Conservation (phyloP, 2,113 vertebrate genomes). For the Scartelaos histophorus region DNA sequence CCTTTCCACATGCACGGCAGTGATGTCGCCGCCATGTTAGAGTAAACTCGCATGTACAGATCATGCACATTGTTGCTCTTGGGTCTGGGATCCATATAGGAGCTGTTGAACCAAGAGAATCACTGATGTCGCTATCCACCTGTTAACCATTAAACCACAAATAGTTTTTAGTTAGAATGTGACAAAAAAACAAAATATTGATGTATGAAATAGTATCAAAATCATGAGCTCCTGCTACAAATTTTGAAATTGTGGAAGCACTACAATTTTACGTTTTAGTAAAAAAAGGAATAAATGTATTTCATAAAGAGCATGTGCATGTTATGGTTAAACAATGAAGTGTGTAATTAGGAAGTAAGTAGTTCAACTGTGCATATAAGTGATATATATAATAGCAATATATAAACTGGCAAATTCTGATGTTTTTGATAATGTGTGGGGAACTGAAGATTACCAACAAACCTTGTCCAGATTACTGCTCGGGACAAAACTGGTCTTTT, state of each 20-base stretch:
- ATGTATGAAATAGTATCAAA: no score
- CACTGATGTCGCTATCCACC: conserved; percentile 76
- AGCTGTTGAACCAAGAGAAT: conserved; percentile 89
- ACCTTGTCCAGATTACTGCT: conserved; percentile 84
- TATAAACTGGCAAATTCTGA: no score
- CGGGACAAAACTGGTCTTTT: conserved; percentile 89
- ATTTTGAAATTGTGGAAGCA: no score
- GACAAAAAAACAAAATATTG: neutral
- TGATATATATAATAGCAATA: no score
- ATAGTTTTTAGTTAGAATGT: neutral
- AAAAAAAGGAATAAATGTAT: no score
- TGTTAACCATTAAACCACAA: conserved; percentile 34
- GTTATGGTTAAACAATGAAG: no score
- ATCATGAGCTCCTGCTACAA: no score
- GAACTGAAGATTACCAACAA: neutral
- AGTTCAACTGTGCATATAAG: no score
- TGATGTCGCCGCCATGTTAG: conserved; percentile 95
- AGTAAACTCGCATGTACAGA: conserved; percentile 95
- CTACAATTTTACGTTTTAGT: no score
- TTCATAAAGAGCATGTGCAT: no score
- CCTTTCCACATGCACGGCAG: conserved; percentile 96
- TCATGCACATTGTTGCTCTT: conserved; percentile 97
- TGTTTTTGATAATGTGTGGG: no score
- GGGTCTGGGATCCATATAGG: conserved; percentile 98
- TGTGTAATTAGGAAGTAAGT: no score